Percentiles rank a stretch among this genome's conserved stretches.
Evolutionary conservation across 2,888 invertebrate species (phyloP).

Genomic region (Thelaira solivaga): DNA sequence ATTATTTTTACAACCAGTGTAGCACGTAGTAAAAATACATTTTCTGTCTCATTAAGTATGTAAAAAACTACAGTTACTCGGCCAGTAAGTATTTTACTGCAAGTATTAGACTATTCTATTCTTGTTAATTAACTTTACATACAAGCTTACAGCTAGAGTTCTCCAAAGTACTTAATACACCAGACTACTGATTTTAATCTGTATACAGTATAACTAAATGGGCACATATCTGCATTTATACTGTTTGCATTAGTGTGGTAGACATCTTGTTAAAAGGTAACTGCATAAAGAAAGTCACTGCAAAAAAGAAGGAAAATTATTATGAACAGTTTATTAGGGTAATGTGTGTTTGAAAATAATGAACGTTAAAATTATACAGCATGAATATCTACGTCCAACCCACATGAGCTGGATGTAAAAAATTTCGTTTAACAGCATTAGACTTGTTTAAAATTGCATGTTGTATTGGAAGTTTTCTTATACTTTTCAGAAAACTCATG

Average conservation of each 20-base stretch:
- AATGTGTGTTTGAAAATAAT: background rate
- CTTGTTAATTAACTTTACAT: constrained; percentile 6
- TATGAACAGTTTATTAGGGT: background rate
- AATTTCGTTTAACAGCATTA: too few species aligned
- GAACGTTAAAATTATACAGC: too few species aligned
- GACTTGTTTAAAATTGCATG: too few species aligned
- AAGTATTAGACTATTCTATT: constrained; percentile 31
- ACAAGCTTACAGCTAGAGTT: background rate
- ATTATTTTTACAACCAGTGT: constrained; percentile 42
- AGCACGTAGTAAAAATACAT: constrained; percentile 79
- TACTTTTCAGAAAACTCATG: too few species aligned
- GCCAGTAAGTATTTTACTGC: constrained; percentile 49
- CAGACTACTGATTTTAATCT: constrained; percentile 52
- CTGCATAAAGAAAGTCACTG: constrained; percentile 3
- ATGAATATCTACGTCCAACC: too few species aligned
- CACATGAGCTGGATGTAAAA: too few species aligned
- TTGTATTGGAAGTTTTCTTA: too few species aligned
- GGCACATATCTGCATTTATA: background rate
- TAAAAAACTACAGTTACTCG: constrained; percentile 84
- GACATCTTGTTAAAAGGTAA: constrained; percentile 1
- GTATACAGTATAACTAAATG: background rate
- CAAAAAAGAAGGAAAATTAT: background rate
- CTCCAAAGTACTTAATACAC: constrained; percentile 22
- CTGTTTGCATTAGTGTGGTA: background rate
- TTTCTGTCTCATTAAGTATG: constrained; percentile 92